Conservation (phyloP, 2,888 invertebrate species). For the Epirrhoe alternata region DNA sequence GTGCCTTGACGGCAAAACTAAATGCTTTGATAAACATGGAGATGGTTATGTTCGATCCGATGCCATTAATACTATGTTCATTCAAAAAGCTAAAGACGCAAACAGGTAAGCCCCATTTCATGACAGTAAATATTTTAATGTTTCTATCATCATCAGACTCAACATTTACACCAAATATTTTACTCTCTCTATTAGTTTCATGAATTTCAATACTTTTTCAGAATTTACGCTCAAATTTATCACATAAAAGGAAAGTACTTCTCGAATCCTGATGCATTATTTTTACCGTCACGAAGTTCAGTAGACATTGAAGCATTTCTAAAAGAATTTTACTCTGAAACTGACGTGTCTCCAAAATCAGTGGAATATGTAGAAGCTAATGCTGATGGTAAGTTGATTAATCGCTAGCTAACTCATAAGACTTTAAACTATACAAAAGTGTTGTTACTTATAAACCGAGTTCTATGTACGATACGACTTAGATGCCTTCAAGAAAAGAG, state of each 20-base stretch:
- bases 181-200: too few species aligned
- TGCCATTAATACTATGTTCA: conserved; percentile 85
- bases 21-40: conserved; percentile 92
- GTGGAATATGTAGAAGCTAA: conserved; percentile 93
- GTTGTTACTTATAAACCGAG: too few species aligned
- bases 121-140: too few species aligned
- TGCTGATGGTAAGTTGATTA: conserved; percentile 85
- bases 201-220: conserved; percentile 34
- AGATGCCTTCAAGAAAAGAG: too few species aligned
- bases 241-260: conserved; percentile 49
- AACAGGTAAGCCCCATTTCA: conserved; percentile 68
- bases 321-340: conserved; percentile 84
- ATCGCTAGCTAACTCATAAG: too few species aligned
- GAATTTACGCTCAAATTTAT: conserved; percentile 57
- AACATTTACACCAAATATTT: too few species aligned
- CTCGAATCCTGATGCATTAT: conserved; percentile 35
- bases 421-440: too few species aligned
- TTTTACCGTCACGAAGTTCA: conserved; percentile 46
- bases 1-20: conserved; percentile 89
- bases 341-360: conserved; percentile 86
- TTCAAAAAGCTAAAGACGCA: conserved; percentile 87
- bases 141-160: too few species aligned
- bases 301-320: conserved; percentile 73
- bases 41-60: conserved; percentile 91
- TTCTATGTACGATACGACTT: too few species aligned